Evolutionary conservation across 2,797 vertebrate genomes (phyloP), one percentile per base, ranked within the genome.

Genomic region (Dromococcyx pavoninus): DNA sequence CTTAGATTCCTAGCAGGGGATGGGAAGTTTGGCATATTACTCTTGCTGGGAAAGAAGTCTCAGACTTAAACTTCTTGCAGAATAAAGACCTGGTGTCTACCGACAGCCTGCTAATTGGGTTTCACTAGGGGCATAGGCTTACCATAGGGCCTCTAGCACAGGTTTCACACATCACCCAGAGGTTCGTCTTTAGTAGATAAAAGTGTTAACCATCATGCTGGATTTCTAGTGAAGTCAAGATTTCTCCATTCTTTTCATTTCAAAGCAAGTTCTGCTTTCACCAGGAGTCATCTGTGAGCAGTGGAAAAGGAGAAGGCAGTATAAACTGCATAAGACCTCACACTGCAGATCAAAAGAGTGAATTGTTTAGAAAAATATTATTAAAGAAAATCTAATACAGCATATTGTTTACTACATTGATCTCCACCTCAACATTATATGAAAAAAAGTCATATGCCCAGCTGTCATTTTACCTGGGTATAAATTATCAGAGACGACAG

Each of bases 41-140:
- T 33, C 76, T 64, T 82, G 16, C n/a, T 35, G 41, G 76, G 58
- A 66, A 91, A 71, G 84, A 79, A 91, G 28, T 35, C 54, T 94
- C 51, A 86, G 74, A 57, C n/a, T 4, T 43, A 62, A 91, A 72
- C n/a, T n/a, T 69, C 41, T 78, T 51, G 65, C 46, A n/a, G 32
- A 75, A 80, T 37, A 64, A 65, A n/a, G 17, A 24, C 24, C 9
- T 0, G 0, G 2, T 62, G 33, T 53, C 57, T 66, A 1, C 22
- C 90, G 62, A 35, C 66, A 88, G 46, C 44, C n/a, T 60, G 54
- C 69, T 58, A 39, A 71, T 27, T 69, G 48, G 35, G 35, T 93
- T 87, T 85, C 39, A 62, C 27, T 23, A 43, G 33, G 61, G 27
- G 7, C 37, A 27, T 1, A 43, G 74, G 13, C n/a, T 57, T 58